Percentiles rank a stretch among this genome's conserved stretches.
Evolutionary conservation across 2,797 vertebrate species (phyloP).

Genomic region (Bucorvus abyssinicus): DNA sequence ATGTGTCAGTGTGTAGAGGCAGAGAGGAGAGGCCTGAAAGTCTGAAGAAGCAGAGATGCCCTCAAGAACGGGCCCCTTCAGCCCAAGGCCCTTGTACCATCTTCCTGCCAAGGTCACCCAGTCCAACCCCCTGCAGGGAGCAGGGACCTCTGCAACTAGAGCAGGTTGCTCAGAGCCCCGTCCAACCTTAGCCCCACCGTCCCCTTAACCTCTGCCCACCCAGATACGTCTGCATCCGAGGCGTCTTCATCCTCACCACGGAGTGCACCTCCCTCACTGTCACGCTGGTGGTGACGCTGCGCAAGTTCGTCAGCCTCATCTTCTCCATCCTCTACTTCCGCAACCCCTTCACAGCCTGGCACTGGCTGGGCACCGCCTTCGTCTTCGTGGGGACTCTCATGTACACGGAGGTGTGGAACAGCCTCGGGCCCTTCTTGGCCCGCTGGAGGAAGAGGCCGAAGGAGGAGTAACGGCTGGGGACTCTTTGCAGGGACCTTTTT

Average conservation of each 20-base stretch:
- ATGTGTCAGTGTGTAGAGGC: neutral
- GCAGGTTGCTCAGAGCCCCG: too few species aligned
- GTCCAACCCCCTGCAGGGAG: too few species aligned
- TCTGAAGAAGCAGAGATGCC: neutral
- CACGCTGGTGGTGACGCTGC: slow-evolving; percentile 93
- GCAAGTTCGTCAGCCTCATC: slow-evolving; percentile 98
- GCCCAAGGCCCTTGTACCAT: too few species aligned
- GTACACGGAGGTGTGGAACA: slow-evolving; percentile 91
- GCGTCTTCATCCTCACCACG: slow-evolving; percentile 93
- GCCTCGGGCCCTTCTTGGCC: slow-evolving; percentile 14
- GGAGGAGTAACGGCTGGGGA: slow-evolving; percentile 21
- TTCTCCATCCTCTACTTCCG: slow-evolving; percentile 94
- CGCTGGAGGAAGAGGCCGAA: slow-evolving; percentile 34
- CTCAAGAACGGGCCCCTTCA: neutral
- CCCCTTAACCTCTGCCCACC: slow-evolving; percentile 45
- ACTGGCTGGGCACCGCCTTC: slow-evolving; percentile 90
- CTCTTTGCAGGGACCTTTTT: neutral
- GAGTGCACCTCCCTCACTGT: slow-evolving; percentile 96
- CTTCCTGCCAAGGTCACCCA: too few species aligned
- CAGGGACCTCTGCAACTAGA: too few species aligned
- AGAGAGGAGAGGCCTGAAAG: neutral
- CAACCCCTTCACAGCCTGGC: slow-evolving; percentile 93
- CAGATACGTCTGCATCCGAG: slow-evolving; percentile 95
- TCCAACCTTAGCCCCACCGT: neutral
- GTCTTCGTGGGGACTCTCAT: slow-evolving; percentile 92